A percentile compares a stretch with the other conserved stretches of the same genome.
phyloP scores from a whole-genome alignment of 2,888 invertebrate genomes.

The Cotesia congregata region DNA sequence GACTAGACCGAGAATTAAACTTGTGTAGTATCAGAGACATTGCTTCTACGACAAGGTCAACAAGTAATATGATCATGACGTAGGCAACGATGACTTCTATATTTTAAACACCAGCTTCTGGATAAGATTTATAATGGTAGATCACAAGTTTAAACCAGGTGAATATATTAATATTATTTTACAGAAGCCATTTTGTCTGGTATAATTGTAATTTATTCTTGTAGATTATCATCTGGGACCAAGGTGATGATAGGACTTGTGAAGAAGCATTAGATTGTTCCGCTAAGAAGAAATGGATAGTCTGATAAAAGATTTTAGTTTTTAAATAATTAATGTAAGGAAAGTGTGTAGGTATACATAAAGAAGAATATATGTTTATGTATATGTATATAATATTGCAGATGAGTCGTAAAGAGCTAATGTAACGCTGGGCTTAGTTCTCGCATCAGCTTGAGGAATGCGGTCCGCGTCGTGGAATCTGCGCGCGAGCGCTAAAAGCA shows the following conservation, averaged over 20 bases:
- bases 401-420: constrained; percentile 1
- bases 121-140: neutral
- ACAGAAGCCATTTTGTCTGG: neutral
- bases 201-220: neutral
- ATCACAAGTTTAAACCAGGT: no score
- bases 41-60: neutral
- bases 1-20: constrained; percentile 25
- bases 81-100: neutral
- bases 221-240: neutral
- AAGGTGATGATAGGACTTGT: neutral
- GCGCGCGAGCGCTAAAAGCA: constrained; percentile 38
- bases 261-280: neutral
- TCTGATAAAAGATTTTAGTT: neutral
- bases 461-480: constrained; percentile 47
- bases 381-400: neutral
- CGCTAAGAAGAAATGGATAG: neutral
- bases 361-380: neutral
- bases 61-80: constrained; percentile 36
- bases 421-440: constrained; percentile 1
- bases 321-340: neutral
- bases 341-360: neutral
- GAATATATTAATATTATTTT: no score
- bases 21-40: constrained; percentile 26
- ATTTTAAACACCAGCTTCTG: neutral
- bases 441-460: constrained; percentile 48